phyloP scores from a whole-genome alignment of 2,797 vertebrate genomes.

The Danio tinwini region DNA sequence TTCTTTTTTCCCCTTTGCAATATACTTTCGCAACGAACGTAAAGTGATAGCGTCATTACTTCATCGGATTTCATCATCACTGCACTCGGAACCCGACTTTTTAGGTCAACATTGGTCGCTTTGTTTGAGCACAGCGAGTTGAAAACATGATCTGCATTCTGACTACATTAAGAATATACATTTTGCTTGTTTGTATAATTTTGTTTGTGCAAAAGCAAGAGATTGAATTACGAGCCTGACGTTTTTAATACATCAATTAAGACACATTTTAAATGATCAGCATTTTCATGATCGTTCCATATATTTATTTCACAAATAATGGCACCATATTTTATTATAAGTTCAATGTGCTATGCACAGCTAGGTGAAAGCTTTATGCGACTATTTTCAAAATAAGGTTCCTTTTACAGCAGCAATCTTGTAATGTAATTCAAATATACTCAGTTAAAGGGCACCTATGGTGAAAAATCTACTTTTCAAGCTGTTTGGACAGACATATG shows the following conservation, averaged over 20 bases:
- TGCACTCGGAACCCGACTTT: no score
- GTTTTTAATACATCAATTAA: not conserved
- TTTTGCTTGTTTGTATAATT: constrained; percentile 1
- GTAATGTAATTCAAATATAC: no score
- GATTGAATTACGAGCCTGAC: not conserved
- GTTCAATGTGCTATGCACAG: no score
- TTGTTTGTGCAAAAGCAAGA: not conserved
- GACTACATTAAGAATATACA: not conserved
- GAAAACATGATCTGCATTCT: not conserved
- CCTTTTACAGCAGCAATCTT: no score
- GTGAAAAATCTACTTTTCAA: no score
- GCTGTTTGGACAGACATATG: no score
- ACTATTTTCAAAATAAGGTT: no score
- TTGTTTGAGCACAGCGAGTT: constrained; percentile 15
- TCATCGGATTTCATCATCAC: not conserved
- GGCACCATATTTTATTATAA: not conserved
- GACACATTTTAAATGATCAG: not conserved
- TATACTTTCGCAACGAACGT: not conserved
- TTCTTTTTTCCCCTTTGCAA: no score
- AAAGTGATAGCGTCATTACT: not conserved
- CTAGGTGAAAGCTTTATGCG: no score
- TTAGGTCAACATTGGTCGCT: not conserved
- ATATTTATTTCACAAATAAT: no score
- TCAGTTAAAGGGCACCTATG: no score
- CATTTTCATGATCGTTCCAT: no score